Percentiles rank a stretch among this genome's conserved stretches.
Conservation (phyloP, 2,113 vertebrate species). For the Takifugu flavidus region DNA sequence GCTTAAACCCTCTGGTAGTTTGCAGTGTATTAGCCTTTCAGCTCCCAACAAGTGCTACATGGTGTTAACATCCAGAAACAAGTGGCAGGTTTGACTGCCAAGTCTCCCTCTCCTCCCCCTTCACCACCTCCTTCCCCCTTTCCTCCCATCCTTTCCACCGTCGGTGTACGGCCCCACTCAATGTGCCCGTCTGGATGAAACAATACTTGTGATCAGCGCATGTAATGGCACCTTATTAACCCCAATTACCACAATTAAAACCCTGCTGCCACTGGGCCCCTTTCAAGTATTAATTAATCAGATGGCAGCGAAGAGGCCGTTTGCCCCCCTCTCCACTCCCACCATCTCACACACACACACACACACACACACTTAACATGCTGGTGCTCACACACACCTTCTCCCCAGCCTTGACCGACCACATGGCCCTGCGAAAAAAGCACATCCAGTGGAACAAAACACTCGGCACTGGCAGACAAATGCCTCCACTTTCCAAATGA, state of each 20-base stretch:
- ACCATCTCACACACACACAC: conserved; percentile 3
- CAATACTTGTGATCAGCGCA: conserved; percentile 79
- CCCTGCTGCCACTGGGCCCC: conserved; percentile 76
- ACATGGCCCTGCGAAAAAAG: conserved; percentile 74
- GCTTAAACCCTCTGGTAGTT: conserved; percentile 11
- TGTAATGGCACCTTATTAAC: conserved; percentile 81
- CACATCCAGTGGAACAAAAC: conserved; percentile 77
- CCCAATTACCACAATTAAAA: conserved; percentile 84
- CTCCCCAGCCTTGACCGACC: conserved; percentile 71
- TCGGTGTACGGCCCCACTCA: conserved; percentile 77
- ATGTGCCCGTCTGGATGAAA: conserved; percentile 78
- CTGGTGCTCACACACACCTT: conserved; percentile 56
- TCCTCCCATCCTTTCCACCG: conserved; percentile 59
- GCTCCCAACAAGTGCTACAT: conserved; percentile 51
- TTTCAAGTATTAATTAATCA: conserved; percentile 82
- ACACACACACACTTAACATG: conserved; percentile 13
- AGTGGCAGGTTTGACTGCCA: conserved; percentile 65
- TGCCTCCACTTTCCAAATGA: conserved; percentile 74
- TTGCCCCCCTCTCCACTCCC: conserved; percentile 20
- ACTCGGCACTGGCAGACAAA: conserved; percentile 74
- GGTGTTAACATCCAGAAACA: conserved; percentile 66
- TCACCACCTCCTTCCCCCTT: conserved; percentile 26
- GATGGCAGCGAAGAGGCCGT: conserved; percentile 74
- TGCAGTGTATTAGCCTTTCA: conserved; percentile 27
- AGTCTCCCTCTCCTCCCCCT: conserved; percentile 23